Percentiles rank a stretch among this genome's conserved stretches.
Evolutionary conservation across 2,888 invertebrate genomes (phyloP).

Genomic region (Drosophila infuscata): DNA sequence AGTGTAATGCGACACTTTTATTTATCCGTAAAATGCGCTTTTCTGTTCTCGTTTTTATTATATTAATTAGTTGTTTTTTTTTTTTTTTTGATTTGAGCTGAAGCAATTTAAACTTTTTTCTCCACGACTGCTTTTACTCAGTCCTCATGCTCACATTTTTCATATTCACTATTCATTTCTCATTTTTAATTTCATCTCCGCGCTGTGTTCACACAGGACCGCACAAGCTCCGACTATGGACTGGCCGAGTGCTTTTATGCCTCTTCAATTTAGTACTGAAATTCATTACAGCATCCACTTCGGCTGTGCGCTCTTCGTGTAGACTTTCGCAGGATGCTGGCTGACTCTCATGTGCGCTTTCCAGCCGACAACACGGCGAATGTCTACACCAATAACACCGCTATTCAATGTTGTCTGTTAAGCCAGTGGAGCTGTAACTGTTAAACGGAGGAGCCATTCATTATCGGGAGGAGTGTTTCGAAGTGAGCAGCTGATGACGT

Average conservation of each 20-base stretch:
- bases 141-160: constrained; percentile 45
- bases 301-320: constrained; percentile 43
- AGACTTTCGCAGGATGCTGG: constrained; percentile 62
- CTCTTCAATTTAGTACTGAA: constrained; percentile 61
- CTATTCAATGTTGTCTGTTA: constrained; percentile 11
- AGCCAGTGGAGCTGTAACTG: constrained; percentile 16
- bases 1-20: constrained; percentile 21
- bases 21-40: constrained; percentile 13
- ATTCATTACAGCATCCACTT: constrained; percentile 49
- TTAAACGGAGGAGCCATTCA: neutral
- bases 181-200: constrained; percentile 35
- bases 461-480: constrained; percentile 10
- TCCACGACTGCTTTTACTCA: constrained; percentile 26
- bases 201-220: constrained; percentile 56
- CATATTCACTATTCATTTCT: constrained; percentile 48
- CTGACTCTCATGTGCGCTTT: constrained; percentile 50
- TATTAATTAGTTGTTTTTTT: neutral
- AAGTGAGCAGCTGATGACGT: constrained; percentile 20
- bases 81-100: constrained; percentile 7
- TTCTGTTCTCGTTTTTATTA: constrained; percentile 22
- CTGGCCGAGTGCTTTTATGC: constrained; percentile 58
- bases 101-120: constrained; percentile 39
- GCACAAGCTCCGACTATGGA: constrained; percentile 69
- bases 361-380: constrained; percentile 40
- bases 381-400: constrained; percentile 36